Evolutionary conservation across 2,797 vertebrate species (phyloP).

Genomic region (Microhierax caerulescens): DNA sequence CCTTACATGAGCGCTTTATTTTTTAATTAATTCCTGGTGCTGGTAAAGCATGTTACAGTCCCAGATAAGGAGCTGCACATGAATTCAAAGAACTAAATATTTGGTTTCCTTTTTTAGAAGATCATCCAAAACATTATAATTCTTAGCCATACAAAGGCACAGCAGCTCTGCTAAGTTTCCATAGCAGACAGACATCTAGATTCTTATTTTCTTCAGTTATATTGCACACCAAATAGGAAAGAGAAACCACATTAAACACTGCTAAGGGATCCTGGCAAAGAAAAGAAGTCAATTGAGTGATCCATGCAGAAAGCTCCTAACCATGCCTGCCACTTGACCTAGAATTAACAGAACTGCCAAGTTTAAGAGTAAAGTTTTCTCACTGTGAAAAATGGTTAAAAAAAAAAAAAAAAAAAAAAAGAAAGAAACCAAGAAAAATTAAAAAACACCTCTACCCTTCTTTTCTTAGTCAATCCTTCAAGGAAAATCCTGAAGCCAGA

Average conservation of each 20-base stretch:
- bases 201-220: not conserved
- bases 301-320: conserved; percentile 10
- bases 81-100: not conserved
- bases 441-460: not conserved
- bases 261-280: not conserved
- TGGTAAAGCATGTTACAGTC: not conserved
- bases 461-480: conserved; percentile 51
- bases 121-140: not conserved
- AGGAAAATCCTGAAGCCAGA: conserved; percentile 62
- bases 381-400: not conserved
- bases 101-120: not conserved
- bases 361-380: conserved; percentile 30
- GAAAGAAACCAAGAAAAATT: no score
- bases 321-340: conserved; percentile 22
- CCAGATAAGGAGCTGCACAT: not conserved
- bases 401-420: rapidly evolving
- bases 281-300: not conserved
- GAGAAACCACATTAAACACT: not conserved
- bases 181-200: not conserved
- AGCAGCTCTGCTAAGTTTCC: not conserved
- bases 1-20: not conserved
- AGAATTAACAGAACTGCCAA: conserved; percentile 55
- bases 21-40: not conserved
- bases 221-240: not conserved
- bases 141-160: not conserved